Evolutionary conservation across 2,888 invertebrate genomes (phyloP).

Genomic region (Melanargia galathea): DNA sequence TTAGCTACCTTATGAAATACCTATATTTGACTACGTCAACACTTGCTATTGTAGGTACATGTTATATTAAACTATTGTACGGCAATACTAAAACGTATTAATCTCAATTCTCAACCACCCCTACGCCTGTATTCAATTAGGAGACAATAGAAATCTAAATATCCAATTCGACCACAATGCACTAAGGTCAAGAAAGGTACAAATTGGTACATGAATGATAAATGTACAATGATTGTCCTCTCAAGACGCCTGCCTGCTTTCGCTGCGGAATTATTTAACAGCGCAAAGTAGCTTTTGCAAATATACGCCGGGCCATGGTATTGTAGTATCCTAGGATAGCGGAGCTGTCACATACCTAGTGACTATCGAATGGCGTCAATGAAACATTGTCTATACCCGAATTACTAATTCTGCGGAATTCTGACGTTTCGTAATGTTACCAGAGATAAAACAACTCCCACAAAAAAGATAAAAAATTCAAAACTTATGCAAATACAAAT

Average conservation of each 20-base stretch:
- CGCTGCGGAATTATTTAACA: slow-evolving; percentile 34
- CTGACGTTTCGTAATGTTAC: no score
- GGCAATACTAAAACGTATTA: background rate
- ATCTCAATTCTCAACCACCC: background rate
- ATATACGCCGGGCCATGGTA: background rate
- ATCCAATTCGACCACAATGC: slow-evolving; percentile 18
- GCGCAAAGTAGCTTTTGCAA: slow-evolving; percentile 30
- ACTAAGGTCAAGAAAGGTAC: slow-evolving; percentile 30
- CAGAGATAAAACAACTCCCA: no score
- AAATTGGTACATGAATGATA: slow-evolving; percentile 35
- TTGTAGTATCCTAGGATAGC: background rate
- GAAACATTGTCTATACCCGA: no score
- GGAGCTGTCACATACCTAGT: background rate
- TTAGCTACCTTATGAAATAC: background rate
- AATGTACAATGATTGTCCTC: slow-evolving; percentile 38
- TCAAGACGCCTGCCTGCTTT: slow-evolving; percentile 33
- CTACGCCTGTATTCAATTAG: slow-evolving; percentile 11
- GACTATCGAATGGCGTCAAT: no score
- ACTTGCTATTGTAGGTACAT: background rate
- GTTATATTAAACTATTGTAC: slow-evolving; percentile 2
- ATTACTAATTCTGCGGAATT: no score
- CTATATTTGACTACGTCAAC: background rate
- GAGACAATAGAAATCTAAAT: slow-evolving; percentile 23
- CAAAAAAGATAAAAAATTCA: no score
- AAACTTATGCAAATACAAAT: no score